Base-by-base conservation (phyloP, 2,113 vertebrate species). In the Mormoops blainvillei region DNA sequence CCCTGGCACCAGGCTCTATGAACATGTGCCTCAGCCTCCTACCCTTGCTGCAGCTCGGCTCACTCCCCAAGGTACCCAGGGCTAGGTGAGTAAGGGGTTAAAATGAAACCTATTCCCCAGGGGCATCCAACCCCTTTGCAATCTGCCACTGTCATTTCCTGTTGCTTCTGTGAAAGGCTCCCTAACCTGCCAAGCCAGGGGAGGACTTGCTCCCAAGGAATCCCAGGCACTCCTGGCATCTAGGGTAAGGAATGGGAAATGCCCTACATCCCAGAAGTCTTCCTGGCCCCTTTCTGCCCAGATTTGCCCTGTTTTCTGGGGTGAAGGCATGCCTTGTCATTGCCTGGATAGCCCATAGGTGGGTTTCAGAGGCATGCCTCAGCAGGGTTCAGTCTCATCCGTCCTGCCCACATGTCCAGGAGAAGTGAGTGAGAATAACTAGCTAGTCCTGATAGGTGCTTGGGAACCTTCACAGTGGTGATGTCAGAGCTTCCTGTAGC, bases 121-220 rank as follows among this genome's bases (percentile, higher is more conserved):
- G 61, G 78, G 74, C 80, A 83, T 70, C 65, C 90, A 94, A 31
- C 10, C 82, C 56, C 67, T 50, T 91, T 80, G 87, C 38, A 3
- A 3, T 97, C 93, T 96, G 82, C 50, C 73, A 77, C 68, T 96
- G 97, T 97, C 96, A 97, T 96, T 97, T 98, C 97, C 97, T 97
- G 96, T 90, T 61, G 93, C 95, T 97, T 96, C 96, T 4, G 33
- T 94, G 96, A 89, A 97, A 94, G 91, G 97, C 58, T 96, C 96
- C 95, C 89, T 43, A 97, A 98, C 97, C 95, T 96, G 97, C 93
- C 96, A 41, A 89, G 93, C 93, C 85, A 78, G 96, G 76, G 88
- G 45, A 94, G 93, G 89, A 97, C 97, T 97, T 71, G 89, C 54
- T 89, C 78, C 93, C 87, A 76, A 94, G 95, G 97, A 97, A 97